Conservation (phyloP, 2,797 vertebrate species). For the Acrossocheilus wenchowensis region DNA sequence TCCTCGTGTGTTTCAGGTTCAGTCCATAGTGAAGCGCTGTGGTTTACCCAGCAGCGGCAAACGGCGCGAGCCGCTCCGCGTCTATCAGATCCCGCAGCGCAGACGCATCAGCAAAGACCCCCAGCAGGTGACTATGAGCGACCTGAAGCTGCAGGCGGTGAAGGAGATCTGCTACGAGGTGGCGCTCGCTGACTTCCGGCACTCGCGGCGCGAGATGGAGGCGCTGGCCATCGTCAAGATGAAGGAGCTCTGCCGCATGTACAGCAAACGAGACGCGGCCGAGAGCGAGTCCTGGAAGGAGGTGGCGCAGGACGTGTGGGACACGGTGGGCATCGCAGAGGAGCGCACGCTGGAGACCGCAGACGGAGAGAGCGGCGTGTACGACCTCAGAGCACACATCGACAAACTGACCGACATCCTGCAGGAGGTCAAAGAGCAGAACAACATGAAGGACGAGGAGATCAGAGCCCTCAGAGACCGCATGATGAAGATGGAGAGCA, state of each 20-base stretch:
- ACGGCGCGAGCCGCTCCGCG: slow-evolving; percentile 82
- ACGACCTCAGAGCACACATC: slow-evolving; percentile 87
- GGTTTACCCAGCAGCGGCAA: slow-evolving; percentile 90
- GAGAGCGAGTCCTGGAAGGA: slow-evolving; percentile 84
- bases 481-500: slow-evolving; percentile 90
- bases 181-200: slow-evolving; percentile 87
- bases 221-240: slow-evolving; percentile 90
- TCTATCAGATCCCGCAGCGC: slow-evolving; percentile 91
- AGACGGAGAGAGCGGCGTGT: slow-evolving; percentile 67
- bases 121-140: slow-evolving; percentile 82
- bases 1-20: slow-evolving; percentile 64
- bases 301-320: slow-evolving; percentile 89
- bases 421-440: slow-evolving; percentile 90
- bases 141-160: slow-evolving; percentile 89
- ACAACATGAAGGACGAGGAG: slow-evolving; percentile 92
- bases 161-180: slow-evolving; percentile 94
- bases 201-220: slow-evolving; percentile 86
- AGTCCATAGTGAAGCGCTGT: slow-evolving; percentile 86
- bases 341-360: slow-evolving; percentile 66
- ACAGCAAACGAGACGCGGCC: slow-evolving; percentile 78
- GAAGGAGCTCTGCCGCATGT: slow-evolving; percentile 89
- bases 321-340: slow-evolving; percentile 87
- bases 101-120: slow-evolving; percentile 86
- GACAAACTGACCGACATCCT: slow-evolving; percentile 89
- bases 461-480: slow-evolving; percentile 86